These are phyloP conservation scores for Lottia gigantea DNA, from an alignment of 2,888 invertebrate species.

Conservation along the genomic window DNA sequence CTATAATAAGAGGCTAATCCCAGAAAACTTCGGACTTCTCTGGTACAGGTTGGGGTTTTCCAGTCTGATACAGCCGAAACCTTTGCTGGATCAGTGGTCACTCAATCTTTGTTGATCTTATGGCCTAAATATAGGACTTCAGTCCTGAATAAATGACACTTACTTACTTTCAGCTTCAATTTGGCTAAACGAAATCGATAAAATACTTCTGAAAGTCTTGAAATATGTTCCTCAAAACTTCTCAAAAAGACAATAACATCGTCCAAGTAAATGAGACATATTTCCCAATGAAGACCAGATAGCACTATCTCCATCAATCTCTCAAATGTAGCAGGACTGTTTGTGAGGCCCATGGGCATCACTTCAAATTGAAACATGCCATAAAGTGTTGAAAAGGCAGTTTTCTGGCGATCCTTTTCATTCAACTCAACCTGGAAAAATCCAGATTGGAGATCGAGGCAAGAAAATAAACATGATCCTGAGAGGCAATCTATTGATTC, in stretches of 20 bases:
- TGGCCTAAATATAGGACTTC: no score
- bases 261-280: slow-evolving; percentile 14
- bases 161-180: neutral
- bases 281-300: slow-evolving; percentile 14
- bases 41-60: no score
- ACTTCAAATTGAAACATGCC: slow-evolving; percentile 14
- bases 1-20: no score
- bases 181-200: neutral
- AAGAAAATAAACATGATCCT: neutral
- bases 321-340: slow-evolving; percentile 13
- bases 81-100: no score
- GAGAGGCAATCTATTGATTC: neutral
- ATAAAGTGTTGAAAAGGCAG: slow-evolving; percentile 16
- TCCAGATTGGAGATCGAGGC: slow-evolving; percentile 12
- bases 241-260: slow-evolving; percentile 10
- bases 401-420: slow-evolving; percentile 1
- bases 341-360: slow-evolving; percentile 12
- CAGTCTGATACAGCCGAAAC: no score
- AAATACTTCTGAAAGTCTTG: neutral
- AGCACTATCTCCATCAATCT: slow-evolving; percentile 20
- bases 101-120: no score
- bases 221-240: slow-evolving; percentile 15
- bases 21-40: no score
- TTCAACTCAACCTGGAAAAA: slow-evolving; percentile 14
- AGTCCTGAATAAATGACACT: no score